Evolutionary conservation across 2,888 invertebrate species (phyloP), one percentile per base, ranked within the genome.

Genomic region (Trachelus troglodyta): DNA sequence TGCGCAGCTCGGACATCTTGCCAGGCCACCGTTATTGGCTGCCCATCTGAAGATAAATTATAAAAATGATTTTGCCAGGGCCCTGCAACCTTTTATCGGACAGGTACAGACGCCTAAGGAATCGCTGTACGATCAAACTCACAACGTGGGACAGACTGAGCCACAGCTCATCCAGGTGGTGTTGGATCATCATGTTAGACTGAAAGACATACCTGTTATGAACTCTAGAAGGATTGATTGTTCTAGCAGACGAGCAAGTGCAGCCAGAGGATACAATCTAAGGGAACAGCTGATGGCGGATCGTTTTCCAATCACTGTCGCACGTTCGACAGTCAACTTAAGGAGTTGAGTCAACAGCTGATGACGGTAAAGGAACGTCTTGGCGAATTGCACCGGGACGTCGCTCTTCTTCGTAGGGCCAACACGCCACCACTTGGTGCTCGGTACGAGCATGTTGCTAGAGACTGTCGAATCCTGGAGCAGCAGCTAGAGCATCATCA

Each of bases 331-430:
- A 92, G 93, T 6, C 93, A 93, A 83, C 92, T 93, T 23, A 92
- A 94, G 89, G 94, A 94, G 83, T 88, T 95, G 78, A 94, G 93
- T 83, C 93, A 94, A 81, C 94, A 94, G 86, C 92, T 95, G 85
- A 93, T 93, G 84, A 92, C 93, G 11, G 93, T 95, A 4, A 94
- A 94, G 85, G 94, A 95, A 78, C 93, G 94, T 81, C 93, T 95
- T 11, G 94, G 94, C 74, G 95, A 96, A 83, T 90, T 95, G 37
- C 96, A 96, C 87, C 92, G 95, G 76, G 96, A 96, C 87, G 93
- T 96, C 35, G 94, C 94, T 0, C 92, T 95, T 23, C 91, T 95
- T 40, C 92, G 95, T 77, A 92, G 94, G 82, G 92, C 92, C 3
- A 92, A 92, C 76, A 92, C 92, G 0, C 92, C 92, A 3, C 92